Percentiles rank a stretch among this genome's conserved stretches.
Conservation (phyloP, 2,888 invertebrate species). For the Xestoiulus laeticollis region DNA sequence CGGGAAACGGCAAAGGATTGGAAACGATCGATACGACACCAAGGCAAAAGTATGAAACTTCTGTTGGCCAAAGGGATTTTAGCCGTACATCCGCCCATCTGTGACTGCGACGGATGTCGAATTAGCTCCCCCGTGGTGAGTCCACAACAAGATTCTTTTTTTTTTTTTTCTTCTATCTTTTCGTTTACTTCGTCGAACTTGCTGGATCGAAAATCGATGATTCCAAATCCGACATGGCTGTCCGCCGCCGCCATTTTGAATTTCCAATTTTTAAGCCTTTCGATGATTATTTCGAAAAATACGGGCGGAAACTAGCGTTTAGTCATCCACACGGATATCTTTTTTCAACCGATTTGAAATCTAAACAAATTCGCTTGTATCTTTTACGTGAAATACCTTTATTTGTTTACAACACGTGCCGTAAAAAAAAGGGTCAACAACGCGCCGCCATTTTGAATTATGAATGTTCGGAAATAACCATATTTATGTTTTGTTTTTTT, state of each 20-base stretch:
- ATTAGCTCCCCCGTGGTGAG: conserved; percentile 57
- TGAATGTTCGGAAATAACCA: not conserved
- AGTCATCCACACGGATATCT: too few species aligned
- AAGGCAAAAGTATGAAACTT: conserved; percentile 66
- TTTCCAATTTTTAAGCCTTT: not conserved
- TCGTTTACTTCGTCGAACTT: not conserved
- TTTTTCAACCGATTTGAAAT: not conserved
- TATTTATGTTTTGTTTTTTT: not conserved
- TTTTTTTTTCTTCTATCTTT: not conserved
- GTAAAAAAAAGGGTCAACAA: not conserved
- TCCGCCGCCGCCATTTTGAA: not conserved
- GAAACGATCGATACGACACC: conserved; percentile 67
- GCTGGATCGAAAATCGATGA: not conserved
- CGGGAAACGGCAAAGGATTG: conserved; percentile 67
- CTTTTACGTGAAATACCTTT: too few species aligned
- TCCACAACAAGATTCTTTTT: not conserved
- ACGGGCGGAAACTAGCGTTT: not conserved
- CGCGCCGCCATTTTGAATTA: conserved; percentile 15
- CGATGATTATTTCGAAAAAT: not conserved
- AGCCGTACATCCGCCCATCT: conserved; percentile 64
- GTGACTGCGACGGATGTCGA: conserved; percentile 63
- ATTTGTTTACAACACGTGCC: too few species aligned
- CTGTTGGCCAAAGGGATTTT: conserved; percentile 65
- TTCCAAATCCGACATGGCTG: not conserved
- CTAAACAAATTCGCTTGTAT: too few species aligned